Percentiles rank a stretch among this genome's conserved stretches.
phyloP scores from a whole-genome alignment of 2,113 vertebrate genomes.

The Dascyllus trimaculatus region DNA sequence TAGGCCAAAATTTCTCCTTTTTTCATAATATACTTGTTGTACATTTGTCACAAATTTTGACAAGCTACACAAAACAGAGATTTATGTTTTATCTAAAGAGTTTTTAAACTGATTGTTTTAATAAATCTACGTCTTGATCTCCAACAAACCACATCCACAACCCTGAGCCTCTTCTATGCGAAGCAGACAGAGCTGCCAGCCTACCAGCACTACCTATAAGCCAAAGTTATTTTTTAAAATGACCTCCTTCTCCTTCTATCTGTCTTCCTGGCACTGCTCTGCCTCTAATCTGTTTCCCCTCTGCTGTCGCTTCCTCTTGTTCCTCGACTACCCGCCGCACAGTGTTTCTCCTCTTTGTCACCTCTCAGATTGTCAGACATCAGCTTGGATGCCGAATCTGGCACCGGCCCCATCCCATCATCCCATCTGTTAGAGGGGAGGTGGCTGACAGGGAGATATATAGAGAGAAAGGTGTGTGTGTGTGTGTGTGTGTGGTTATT shows the following conservation, averaged over 20 bases:
- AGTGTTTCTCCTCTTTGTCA: conserved; percentile 43
- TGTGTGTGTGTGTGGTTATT: conserved; percentile 18
- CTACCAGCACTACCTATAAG: too few species aligned
- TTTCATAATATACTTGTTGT: too few species aligned
- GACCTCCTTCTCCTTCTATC: not conserved
- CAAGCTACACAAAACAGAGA: too few species aligned
- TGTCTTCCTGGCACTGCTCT: not conserved
- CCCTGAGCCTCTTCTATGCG: too few species aligned
- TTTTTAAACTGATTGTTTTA: too few species aligned
- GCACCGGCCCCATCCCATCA: conserved; percentile 53
- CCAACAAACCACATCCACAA: too few species aligned
- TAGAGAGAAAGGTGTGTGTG: not conserved
- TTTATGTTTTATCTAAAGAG: too few species aligned
- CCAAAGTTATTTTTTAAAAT: not conserved
- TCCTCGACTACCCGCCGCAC: not conserved
- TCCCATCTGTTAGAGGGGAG: conserved; percentile 70
- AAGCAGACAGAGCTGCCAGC: too few species aligned
- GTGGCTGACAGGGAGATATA: conserved; percentile 10
- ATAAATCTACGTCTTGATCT: too few species aligned
- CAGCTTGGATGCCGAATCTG: conserved; percentile 52
- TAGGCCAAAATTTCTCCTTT: too few species aligned
- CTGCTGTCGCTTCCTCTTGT: conserved; percentile 6
- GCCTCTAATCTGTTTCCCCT: not conserved
- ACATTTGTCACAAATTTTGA: too few species aligned
- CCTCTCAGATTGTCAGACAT: conserved; percentile 58